Evolutionary conservation across 2,797 vertebrate species (phyloP).

Genomic region (Xenops minutus): DNA sequence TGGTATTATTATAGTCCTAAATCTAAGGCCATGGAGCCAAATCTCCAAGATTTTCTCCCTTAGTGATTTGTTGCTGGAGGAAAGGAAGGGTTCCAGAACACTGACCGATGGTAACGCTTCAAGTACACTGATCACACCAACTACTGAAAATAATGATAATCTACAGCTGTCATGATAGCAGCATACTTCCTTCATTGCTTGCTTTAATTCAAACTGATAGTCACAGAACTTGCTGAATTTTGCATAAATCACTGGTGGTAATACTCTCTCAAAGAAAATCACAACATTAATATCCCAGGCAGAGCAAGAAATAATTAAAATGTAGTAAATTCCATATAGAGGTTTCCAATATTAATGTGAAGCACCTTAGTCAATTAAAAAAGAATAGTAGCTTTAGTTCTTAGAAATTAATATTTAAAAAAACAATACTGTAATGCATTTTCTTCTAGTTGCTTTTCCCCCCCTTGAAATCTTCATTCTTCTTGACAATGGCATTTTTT

Average conservation of each 20-base stretch:
- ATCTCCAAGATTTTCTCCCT: background rate
- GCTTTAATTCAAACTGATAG: constrained; percentile 52
- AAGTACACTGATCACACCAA: background rate
- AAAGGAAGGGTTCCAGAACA: constrained; percentile 2
- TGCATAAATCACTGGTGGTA: constrained; percentile 49
- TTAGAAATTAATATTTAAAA: constrained; percentile 22
- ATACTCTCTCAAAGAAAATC: constrained; percentile 62
- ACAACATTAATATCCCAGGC: constrained; percentile 63
- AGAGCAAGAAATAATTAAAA: constrained; percentile 73
- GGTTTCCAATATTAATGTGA: constrained; percentile 59
- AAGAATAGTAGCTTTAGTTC: background rate
- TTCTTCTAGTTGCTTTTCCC: background rate
- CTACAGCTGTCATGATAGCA: background rate
- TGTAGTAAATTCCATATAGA: constrained; percentile 23
- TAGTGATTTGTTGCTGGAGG: background rate
- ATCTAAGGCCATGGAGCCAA: background rate
- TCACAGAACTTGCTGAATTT: constrained; percentile 11
- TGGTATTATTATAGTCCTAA: background rate
- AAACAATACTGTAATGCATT: background rate
- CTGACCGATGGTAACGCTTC: background rate
- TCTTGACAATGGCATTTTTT: background rate
- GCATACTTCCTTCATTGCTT: background rate
- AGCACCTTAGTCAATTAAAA: constrained; percentile 48
- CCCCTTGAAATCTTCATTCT: background rate
- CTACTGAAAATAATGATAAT: background rate